Percentiles rank a stretch among this genome's conserved stretches.
phyloP scores from a whole-genome alignment of 2,888 invertebrate species.

The Serripes groenlandicus region DNA sequence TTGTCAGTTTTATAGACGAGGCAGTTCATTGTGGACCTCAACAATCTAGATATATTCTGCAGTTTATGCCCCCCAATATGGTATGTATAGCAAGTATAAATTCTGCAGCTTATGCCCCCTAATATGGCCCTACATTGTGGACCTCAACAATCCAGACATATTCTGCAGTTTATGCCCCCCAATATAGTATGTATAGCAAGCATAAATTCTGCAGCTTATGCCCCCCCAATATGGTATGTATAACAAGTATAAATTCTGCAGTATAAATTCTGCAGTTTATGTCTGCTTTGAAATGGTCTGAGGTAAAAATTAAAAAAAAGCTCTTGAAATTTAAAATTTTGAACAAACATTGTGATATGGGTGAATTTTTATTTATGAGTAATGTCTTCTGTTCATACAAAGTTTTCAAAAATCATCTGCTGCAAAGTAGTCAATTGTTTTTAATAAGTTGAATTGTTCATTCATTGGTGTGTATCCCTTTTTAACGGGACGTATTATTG shows the following conservation, averaged over 20 bases:
- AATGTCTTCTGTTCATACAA: not conserved
- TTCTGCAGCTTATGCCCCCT: not conserved
- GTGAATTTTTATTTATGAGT: not conserved
- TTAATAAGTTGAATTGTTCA: too few relatives aligned
- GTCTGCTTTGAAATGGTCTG: not conserved
- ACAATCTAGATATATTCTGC: slow-evolving; percentile 83
- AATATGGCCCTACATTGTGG: slow-evolving; percentile 83
- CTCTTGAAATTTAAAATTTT: too few relatives aligned
- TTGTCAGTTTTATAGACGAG: slow-evolving; percentile 86
- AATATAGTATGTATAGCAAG: slow-evolving; percentile 77
- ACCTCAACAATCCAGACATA: slow-evolving; percentile 80
- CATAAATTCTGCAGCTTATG: not conserved
- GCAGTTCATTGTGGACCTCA: slow-evolving; percentile 85
- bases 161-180: slow-evolving; percentile 86
- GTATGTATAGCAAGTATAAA: slow-evolving; percentile 63
- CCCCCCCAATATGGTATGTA: not conserved
- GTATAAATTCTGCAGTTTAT: not conserved
- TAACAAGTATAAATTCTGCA: not conserved
- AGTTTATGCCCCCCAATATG: slow-evolving; percentile 86
- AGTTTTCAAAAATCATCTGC: not conserved
- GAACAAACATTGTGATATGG: too few relatives aligned
- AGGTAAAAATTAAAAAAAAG: too few relatives aligned
- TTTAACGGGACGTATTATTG: too few relatives aligned
- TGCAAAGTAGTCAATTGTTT: not conserved
- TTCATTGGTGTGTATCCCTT: not conserved